Conservation (phyloP, 2,888 invertebrate genomes). For the Sminthurinus aureus region DNA sequence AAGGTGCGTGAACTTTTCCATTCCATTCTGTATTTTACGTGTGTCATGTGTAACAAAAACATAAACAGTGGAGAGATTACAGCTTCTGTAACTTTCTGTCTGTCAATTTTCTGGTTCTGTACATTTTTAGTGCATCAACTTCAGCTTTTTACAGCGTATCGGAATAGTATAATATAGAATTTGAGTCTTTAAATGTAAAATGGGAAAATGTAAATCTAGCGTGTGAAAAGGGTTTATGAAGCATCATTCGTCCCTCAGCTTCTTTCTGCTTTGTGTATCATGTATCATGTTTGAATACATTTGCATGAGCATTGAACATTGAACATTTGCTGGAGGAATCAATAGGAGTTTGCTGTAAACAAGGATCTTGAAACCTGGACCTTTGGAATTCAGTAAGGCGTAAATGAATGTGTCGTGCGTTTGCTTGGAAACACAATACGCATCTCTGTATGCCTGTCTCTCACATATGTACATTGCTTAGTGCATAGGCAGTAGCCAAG, state of each 20-base stretch:
- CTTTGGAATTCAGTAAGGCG: constrained; percentile 12
- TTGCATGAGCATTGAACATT: background rate
- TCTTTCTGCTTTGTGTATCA: background rate
- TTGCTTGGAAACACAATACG: background rate
- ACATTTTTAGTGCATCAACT: no score
- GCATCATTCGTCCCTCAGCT: background rate
- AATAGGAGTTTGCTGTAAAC: background rate
- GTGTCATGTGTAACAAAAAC: no score
- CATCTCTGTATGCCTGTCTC: background rate
- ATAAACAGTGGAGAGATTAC: no score
- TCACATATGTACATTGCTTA: background rate
- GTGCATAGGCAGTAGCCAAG: no score
- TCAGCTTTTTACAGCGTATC: no score
- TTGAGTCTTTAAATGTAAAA: background rate
- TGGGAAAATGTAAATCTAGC: no score
- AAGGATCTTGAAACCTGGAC: background rate
- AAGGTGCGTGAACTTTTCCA: no score
- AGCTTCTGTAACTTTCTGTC: no score
- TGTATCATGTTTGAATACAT: background rate
- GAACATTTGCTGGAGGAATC: background rate
- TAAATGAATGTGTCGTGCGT: background rate
- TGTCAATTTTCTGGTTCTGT: no score
- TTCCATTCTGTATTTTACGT: no score
- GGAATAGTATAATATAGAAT: background rate
- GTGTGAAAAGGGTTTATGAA: no score